Percentiles rank a stretch among this genome's conserved stretches.
Conservation (phyloP, 2,113 vertebrate genomes). For the Daboia siamensis region DNA sequence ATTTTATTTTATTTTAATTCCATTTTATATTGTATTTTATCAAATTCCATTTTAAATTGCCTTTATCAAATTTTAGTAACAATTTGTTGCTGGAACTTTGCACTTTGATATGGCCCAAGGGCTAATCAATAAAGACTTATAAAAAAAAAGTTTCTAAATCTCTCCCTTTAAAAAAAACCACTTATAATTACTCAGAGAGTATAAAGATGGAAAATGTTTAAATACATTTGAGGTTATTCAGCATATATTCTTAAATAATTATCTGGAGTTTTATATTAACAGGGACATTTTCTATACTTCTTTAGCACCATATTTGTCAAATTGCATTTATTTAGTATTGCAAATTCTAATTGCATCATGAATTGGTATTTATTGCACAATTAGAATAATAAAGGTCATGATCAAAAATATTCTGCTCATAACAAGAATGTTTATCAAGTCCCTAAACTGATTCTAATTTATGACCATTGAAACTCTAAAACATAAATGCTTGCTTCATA, state of each 20-base stretch:
- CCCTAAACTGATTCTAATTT: background rate
- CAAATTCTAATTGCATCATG: slow-evolving; percentile 20
- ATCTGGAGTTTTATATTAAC: background rate
- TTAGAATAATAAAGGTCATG: background rate
- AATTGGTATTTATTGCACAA: background rate
- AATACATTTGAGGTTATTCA: background rate
- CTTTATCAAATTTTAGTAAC: no score
- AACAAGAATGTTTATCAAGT: background rate
- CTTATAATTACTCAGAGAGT: background rate
- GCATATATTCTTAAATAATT: background rate
- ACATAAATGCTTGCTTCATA: background rate
- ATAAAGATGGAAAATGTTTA: background rate
- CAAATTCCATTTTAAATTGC: no score
- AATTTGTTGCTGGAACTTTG: no score
- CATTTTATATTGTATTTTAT: no score
- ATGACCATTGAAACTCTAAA: background rate
- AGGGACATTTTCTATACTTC: background rate
- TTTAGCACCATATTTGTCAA: background rate
- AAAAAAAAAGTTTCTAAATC: background rate
- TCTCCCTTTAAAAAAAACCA: background rate
- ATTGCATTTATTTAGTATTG: background rate
- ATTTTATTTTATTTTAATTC: no score
- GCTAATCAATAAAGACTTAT: no score
- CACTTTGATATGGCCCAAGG: no score
- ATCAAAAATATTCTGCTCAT: background rate